Conservation (phyloP, 2,888 invertebrate genomes). For the Dryococelus australis region DNA sequence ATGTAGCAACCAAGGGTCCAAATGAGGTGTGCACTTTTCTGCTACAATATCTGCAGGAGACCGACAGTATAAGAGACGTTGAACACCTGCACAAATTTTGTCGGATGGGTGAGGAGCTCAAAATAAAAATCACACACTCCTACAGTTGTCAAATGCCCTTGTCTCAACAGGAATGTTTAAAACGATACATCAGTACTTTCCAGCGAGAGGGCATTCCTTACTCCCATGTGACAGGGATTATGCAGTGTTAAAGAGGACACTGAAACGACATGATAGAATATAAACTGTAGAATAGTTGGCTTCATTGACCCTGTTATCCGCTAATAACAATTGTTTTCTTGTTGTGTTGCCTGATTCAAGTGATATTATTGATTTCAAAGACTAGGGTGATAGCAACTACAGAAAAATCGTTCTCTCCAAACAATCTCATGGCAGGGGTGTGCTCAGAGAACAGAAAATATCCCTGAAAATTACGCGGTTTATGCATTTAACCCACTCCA, state of each 20-base stretch:
- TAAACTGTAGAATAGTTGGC: neutral
- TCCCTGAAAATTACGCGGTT: neutral
- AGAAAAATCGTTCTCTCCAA: neutral
- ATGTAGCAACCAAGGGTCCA: no score
- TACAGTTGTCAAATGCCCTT: no score
- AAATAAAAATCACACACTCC: no score
- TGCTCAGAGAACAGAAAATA: neutral
- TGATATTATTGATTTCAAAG: conserved; percentile 19
- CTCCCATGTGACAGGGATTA: conserved; percentile 19
- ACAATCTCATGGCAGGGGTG: neutral
- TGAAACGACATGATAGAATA: neutral
- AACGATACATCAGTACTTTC: neutral
- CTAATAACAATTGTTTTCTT: neutral
- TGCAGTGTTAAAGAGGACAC: conserved; percentile 10
- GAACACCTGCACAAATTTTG: no score
- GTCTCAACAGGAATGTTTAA: neutral
- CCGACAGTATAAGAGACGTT: no score
- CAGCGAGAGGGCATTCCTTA: neutral
- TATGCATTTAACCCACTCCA: neutral
- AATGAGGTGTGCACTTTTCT: no score
- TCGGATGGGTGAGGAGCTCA: no score
- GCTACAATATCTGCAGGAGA: no score
- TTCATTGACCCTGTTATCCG: neutral
- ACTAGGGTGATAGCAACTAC: neutral
- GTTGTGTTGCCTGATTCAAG: conserved; percentile 18